Evolutionary conservation across 2,888 invertebrate genomes (phyloP), one percentile per base, ranked within the genome.

Genomic region (Drosophila mulleri): DNA sequence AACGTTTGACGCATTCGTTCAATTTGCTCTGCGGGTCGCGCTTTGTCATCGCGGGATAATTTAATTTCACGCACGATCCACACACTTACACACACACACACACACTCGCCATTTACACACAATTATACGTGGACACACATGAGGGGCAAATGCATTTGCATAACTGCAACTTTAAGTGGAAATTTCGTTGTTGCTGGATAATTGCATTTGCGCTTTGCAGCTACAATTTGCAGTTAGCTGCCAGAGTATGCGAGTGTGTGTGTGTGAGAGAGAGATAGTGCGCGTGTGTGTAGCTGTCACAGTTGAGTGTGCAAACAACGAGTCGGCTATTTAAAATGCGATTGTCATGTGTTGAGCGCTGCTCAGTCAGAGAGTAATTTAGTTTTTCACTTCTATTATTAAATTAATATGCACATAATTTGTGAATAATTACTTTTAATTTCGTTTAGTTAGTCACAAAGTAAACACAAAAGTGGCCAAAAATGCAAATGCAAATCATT

Each of bases 61-160:
- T 57, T 5, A 35, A 60, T 61, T 64, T 45, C 47, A 42, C 42
- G 42, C 60, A 37, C 54, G 35, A 6, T 42, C 3, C 57, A 32
- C 62, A 56, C n/a, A 44, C 52, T 26, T 18, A 9, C 26, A 16
- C 12, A 14, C 50, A 41, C 11, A 5, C 14, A 1, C 50, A 14
- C 29, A 5, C 3, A 20, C 20, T 23, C 2, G 20, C 20, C 18
- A 42, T 32, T 32, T 37, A n/a, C 44, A 20, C 29, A n/a, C 42
- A 66, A 26, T 37, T n/a, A 42, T 14, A 42, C 29, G 41, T 18
- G 14, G 29, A 41, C 20, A n/a, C 37, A 47, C 23, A 44, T 2
- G 11, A 29, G 60, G 42, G 58, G 41, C 42, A 70, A 85, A 64
- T 61, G 54, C 52, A 83, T 87, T 87, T 82, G 78, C 75, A 84